These are phyloP conservation scores for Meta bourneti DNA, from an alignment of 2,888 invertebrate species.

Conservation along the genomic window DNA sequence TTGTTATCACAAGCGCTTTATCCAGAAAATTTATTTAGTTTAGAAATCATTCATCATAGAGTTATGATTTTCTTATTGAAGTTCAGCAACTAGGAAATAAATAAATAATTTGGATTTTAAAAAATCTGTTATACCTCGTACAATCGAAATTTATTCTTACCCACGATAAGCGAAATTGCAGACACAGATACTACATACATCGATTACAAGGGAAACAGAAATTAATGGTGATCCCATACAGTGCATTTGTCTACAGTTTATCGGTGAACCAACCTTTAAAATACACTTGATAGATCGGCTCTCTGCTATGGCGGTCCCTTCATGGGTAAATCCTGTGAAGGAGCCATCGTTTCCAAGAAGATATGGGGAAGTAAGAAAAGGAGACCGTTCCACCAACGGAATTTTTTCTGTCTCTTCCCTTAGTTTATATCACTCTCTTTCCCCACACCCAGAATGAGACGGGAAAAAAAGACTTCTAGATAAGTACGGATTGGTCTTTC, in stretches of 20 bases:
- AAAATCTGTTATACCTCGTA: too few relatives aligned
- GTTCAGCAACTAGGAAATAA: too few relatives aligned
- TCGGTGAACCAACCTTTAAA: slow-evolving; percentile 47
- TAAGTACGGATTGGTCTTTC: slow-evolving; percentile 64
- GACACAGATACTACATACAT: too few relatives aligned
- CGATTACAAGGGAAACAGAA: too few relatives aligned
- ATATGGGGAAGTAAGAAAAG: slow-evolving; percentile 59
- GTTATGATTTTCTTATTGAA: too few relatives aligned
- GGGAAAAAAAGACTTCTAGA: slow-evolving; percentile 23
- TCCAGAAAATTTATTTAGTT: too few relatives aligned
- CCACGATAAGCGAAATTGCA: too few relatives aligned
- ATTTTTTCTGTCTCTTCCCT: slow-evolving; percentile 38
- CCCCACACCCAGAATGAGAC: slow-evolving; percentile 12
- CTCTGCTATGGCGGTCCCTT: slow-evolving; percentile 41
- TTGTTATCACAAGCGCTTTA: too few relatives aligned
- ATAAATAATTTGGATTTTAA: too few relatives aligned
- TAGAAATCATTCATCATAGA: too few relatives aligned
- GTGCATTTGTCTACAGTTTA: not conserved
- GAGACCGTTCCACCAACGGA: slow-evolving; percentile 26
- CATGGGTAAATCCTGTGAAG: slow-evolving; percentile 48
- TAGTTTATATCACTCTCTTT: slow-evolving; percentile 43
- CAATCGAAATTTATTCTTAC: too few relatives aligned
- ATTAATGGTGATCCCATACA: too few relatives aligned
- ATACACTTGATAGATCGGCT: slow-evolving; percentile 40
- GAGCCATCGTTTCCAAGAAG: slow-evolving; percentile 45